Conservation (phyloP, 1,140 invertebrate genomes). For the Chlorops oryzae region DNA sequence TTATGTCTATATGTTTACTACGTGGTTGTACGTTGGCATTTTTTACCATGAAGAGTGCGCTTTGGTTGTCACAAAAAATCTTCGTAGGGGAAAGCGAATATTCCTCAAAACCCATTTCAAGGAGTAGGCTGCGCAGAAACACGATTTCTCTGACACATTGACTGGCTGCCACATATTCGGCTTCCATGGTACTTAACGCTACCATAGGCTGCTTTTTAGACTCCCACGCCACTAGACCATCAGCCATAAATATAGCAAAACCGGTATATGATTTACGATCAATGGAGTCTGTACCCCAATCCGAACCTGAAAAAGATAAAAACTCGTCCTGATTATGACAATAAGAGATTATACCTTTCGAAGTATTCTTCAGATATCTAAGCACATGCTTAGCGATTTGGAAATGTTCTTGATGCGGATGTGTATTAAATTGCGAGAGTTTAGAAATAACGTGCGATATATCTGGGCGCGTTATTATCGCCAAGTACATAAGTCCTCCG, state of each 20-base stretch:
- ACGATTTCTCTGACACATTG: background rate
- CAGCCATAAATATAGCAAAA: too few relatives aligned
- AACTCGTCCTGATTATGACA: background rate
- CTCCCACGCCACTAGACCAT: too few relatives aligned
- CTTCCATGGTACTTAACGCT: too few relatives aligned
- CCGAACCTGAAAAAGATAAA: slow-evolving; percentile 8
- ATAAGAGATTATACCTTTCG: slow-evolving; percentile 3
- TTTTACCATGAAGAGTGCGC: too few relatives aligned
- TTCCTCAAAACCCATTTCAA: background rate
- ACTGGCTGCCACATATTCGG: background rate
- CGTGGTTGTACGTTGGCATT: too few relatives aligned
- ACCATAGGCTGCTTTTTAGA: too few relatives aligned
- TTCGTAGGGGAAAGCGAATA: too few relatives aligned
- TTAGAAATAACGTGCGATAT: slow-evolving; percentile 5
- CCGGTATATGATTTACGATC: too few relatives aligned
- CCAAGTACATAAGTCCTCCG: slow-evolving; percentile 12
- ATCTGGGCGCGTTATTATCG: slow-evolving; percentile 12
- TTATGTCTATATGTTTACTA: too few relatives aligned
- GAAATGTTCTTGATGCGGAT: slow-evolving; percentile 12
- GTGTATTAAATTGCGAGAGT: slow-evolving; percentile 11
- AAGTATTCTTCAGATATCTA: slow-evolving; percentile 8
- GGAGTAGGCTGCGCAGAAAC: background rate
- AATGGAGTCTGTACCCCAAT: slow-evolving; percentile 42
- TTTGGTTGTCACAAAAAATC: too few relatives aligned
- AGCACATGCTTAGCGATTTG: slow-evolving; percentile 13